A percentile compares a stretch with the other conserved stretches of the same genome.
Conservation (phyloP, 1,140 invertebrate genomes). For the Papilio xuthus region DNA sequence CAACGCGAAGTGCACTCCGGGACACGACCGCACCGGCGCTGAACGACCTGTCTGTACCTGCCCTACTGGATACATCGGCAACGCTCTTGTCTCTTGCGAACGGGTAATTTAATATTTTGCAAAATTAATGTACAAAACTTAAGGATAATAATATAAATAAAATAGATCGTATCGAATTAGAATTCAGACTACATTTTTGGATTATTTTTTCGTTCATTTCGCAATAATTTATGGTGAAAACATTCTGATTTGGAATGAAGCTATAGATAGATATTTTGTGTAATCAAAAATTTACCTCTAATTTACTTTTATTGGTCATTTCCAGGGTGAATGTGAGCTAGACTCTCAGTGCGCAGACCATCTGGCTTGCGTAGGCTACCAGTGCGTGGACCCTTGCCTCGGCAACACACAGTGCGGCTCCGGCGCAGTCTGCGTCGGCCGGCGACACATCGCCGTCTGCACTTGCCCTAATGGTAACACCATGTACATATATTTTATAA, state of each 20-base stretch:
- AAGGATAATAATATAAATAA: no score
- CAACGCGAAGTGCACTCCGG: slow-evolving; percentile 91
- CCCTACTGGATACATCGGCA: slow-evolving; percentile 89
- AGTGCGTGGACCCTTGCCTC: slow-evolving; percentile 88
- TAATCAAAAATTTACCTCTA: not conserved
- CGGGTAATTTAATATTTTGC: slow-evolving; percentile 81
- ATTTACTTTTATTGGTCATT: not conserved
- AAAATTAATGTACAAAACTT: slow-evolving; percentile 58
- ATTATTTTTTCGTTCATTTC: not conserved
- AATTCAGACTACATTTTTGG: not conserved
- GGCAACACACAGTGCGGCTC: slow-evolving; percentile 87
- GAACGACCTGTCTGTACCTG: slow-evolving; percentile 93
- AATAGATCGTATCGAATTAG: slow-evolving; percentile 18
- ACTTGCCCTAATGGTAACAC: slow-evolving; percentile 89
- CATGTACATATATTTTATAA: not conserved
- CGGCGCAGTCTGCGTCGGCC: slow-evolving; percentile 84
- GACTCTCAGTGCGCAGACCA: slow-evolving; percentile 88
- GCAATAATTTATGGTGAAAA: no score
- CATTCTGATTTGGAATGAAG: not conserved
- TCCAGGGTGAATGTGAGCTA: slow-evolving; percentile 87
- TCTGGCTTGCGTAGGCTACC: slow-evolving; percentile 88
- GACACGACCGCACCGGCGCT: slow-evolving; percentile 89
- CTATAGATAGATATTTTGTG: not conserved
- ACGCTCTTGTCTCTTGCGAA: slow-evolving; percentile 87
- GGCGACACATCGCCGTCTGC: slow-evolving; percentile 91